Evolutionary conservation across 2,888 invertebrate species (phyloP), one percentile per base, ranked within the genome.

Genomic region (Ophion ventricosus): DNA sequence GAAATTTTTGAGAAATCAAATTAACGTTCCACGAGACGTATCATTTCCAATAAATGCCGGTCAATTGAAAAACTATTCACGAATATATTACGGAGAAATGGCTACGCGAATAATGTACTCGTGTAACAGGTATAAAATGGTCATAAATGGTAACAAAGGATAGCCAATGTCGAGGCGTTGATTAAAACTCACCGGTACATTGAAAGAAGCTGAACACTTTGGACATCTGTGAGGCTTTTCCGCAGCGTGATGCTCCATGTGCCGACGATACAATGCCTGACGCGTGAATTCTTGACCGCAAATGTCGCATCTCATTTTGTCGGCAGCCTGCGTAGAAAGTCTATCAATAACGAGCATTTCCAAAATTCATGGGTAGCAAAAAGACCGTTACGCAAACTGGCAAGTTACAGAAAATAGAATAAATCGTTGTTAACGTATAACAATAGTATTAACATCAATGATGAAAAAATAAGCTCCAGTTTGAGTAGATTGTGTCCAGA

Each of bases 181-280:
- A 26, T 29, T 1, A 40, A 72, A 80, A 86, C 86, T 91, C 87
- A 93, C 94, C 86, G 95, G 94, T 59, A 95, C 93, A 89, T 95
- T 95, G 89, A 95, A 95, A 0, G 95, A 94, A n/a, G 93, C 93
- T 3, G 94, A 89, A 89, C 95, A 95, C 83, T 94, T 92, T 69
- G 92, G 91, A 88, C 95, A 95, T 43, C 93, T 92, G 89, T 94
- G 93, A 2, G 95, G 94, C 85, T 95, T 95, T 87, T 95, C 95
- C 79, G 95, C 94, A 7, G 94, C 94, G 88, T 95, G 95, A 59
- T 92, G 92, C 81, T 94, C 93, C 88, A 94, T 91, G 87, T 95
- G 95, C 61, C 94, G 93, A 87, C 94, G 94, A 59, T 94, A 93
- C 67, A 94, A 92, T 66, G 93, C 92, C 92, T 94, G 94, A 72